These are phyloP conservation scores for Entomyzon cyanotis DNA, from an alignment of 2,113 vertebrate genomes.

Conservation along the genomic window DNA sequence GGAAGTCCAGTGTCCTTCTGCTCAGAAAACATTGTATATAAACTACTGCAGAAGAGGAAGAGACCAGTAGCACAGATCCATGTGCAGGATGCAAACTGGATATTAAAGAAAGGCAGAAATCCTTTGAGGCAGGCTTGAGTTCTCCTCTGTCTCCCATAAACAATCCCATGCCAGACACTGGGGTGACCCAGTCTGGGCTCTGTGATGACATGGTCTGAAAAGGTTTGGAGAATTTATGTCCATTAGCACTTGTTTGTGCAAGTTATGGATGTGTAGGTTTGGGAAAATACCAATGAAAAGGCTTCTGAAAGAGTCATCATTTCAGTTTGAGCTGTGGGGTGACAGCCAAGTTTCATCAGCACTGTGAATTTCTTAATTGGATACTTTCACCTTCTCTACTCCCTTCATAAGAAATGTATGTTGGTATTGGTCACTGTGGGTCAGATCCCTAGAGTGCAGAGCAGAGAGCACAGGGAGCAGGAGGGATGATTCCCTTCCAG, in stretches of 20 bases:
- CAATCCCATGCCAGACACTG: neutral
- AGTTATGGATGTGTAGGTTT: neutral
- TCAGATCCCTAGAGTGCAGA: neutral
- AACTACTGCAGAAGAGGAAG: neutral
- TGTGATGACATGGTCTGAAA: neutral
- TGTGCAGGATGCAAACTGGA: neutral
- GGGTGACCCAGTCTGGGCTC: neutral
- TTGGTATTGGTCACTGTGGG: neutral
- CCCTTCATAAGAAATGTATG: neutral
- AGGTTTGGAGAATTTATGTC: neutral
- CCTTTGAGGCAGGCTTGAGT: neutral
- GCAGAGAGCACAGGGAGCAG: neutral
- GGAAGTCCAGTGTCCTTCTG: neutral
- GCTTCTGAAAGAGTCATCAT: neutral
- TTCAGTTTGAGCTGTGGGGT: neutral
- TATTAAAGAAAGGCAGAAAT: neutral
- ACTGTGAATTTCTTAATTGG: neutral
- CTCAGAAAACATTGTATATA: neutral
- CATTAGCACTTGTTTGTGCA: neutral
- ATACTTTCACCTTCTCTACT: neutral
- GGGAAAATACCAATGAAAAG: neutral
- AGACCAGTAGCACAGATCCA: neutral
- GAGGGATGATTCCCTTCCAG: neutral
- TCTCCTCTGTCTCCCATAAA: neutral
- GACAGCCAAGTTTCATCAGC: neutral